phyloP scores from a whole-genome alignment of 1,140 invertebrate species.

The Heliconius congener region DNA sequence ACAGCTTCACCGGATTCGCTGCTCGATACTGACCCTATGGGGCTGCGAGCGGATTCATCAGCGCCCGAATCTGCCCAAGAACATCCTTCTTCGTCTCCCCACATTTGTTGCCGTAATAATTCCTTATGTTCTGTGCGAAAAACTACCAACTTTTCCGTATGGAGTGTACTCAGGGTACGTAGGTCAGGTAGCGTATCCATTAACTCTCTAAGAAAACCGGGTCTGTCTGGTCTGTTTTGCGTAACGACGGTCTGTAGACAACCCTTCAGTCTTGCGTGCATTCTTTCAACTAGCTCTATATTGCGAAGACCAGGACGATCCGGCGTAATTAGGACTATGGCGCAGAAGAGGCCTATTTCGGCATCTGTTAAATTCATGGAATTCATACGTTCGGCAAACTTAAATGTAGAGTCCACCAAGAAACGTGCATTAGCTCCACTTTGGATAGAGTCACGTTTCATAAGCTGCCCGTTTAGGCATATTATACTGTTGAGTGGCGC shows the following conservation, averaged over 20 bases:
- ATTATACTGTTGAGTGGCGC: slow-evolving; percentile 94
- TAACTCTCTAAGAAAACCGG: slow-evolving; percentile 91
- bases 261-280: slow-evolving; percentile 93
- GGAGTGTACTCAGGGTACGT: slow-evolving; percentile 96
- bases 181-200: slow-evolving; percentile 97
- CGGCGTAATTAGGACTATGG: slow-evolving; percentile 95
- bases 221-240: slow-evolving; percentile 92
- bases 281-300: slow-evolving; percentile 94
- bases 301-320: slow-evolving; percentile 96
- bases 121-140: slow-evolving; percentile 95
- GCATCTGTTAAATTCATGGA: slow-evolving; percentile 93
- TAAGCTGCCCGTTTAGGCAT: slow-evolving; percentile 94
- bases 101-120: slow-evolving; percentile 86
- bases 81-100: slow-evolving; percentile 84
- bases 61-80: slow-evolving; percentile 88
- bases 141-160: slow-evolving; percentile 96
- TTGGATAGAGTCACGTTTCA: slow-evolving; percentile 94
- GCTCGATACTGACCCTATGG: slow-evolving; percentile 92
- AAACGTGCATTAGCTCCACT: slow-evolving; percentile 95
- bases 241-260: slow-evolving; percentile 92
- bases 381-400: slow-evolving; percentile 97
- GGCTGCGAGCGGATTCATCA: slow-evolving; percentile 91
- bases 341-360: slow-evolving; percentile 96
- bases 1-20: slow-evolving; percentile 87
- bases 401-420: slow-evolving; percentile 98